Evolutionary conservation across 1,140 invertebrate species (phyloP).

Genomic region (Papilio glaucus): DNA sequence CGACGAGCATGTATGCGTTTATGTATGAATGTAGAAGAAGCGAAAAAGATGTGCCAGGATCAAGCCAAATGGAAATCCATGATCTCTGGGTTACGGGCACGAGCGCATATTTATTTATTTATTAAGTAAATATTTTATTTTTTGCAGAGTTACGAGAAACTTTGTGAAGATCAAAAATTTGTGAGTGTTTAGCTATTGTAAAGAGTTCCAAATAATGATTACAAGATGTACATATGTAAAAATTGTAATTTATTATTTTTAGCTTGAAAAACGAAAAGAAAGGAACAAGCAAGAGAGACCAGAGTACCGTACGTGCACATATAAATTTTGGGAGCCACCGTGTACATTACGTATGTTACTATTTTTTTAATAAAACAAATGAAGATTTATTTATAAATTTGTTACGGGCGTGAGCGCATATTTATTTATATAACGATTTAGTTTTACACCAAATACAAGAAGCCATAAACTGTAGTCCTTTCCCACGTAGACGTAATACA

Average conservation of each 20-base stretch:
- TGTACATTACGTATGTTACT: slow-evolving; percentile 68
- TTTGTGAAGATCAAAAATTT: slow-evolving; percentile 56
- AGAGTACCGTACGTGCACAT: slow-evolving; percentile 64
- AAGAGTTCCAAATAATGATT: background rate
- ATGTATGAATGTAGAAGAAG: too few species aligned
- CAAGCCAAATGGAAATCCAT: too few species aligned
- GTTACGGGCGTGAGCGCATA: too few species aligned
- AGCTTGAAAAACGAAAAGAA: slow-evolving; percentile 69
- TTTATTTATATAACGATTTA: too few species aligned
- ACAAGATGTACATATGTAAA: background rate
- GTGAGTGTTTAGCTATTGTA: slow-evolving; percentile 48
- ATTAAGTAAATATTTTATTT: slow-evolving; percentile 32
- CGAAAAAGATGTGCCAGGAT: too few species aligned
- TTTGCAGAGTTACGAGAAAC: slow-evolving; percentile 65
- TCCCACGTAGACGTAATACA: too few species aligned
- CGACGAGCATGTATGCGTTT: too few species aligned
- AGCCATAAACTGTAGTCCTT: too few species aligned
- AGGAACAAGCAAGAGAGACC: slow-evolving; percentile 66
- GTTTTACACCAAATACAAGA: too few species aligned
- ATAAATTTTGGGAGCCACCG: slow-evolving; percentile 78
- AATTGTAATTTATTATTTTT: slow-evolving; percentile 23
- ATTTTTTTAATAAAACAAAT: slow-evolving; percentile 6
- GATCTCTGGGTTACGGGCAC: too few species aligned
- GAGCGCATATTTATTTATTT: too few species aligned
- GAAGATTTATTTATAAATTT: too few species aligned